Base-by-base conservation (phyloP, 2,797 vertebrate species). In the Poecile montanus region DNA sequence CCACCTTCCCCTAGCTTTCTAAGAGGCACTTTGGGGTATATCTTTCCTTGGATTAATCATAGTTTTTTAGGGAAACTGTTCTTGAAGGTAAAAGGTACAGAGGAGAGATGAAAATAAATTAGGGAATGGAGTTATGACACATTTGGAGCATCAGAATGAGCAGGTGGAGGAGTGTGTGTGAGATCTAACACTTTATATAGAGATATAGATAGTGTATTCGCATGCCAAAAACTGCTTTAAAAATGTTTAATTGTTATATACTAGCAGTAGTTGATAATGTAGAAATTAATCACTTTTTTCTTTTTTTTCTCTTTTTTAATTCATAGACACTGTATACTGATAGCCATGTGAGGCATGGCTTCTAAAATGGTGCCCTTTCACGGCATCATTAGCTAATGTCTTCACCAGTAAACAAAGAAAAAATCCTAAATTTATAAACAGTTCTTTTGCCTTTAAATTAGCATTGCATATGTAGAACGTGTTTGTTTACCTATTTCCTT, bases 351-450 rank as follows among this genome's bases (percentile, higher is more conserved):
- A 87, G 42, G 34, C 53, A n/a, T 54, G 11, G 14, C 63, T 67
- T 89, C 56, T 85, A 51, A 92, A 80, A 87, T 77, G 65, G 38
- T 87, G 63, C 15, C 50, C 51, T 56, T 91, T 83, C 12, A 0
- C 61, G 74, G 47, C 61, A 51, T 61, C 9, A 7, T 74, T 86
- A 72, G 14, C 40, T 83, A 45, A 58, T 51, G 48, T 65, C 30
- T 22, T 74, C 19, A 85, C 77, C n/a, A 85, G 57, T 45, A 83
- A 89, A 93, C 30, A 93, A 86, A 84, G n/a, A 15, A 92, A 92
- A 54, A 50, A 6, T 12, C 38, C 22, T 10, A 23, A 44, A 65
- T 57, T 48, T 61, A 40, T 38, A 74, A 63, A 15, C 4, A 23
- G 17, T 10, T 80, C 2, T 83, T 88, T 76, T 79, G 48, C 38